Base-by-base conservation (phyloP, 2,113 vertebrate species). In the Chlamydotis undulata region DNA sequence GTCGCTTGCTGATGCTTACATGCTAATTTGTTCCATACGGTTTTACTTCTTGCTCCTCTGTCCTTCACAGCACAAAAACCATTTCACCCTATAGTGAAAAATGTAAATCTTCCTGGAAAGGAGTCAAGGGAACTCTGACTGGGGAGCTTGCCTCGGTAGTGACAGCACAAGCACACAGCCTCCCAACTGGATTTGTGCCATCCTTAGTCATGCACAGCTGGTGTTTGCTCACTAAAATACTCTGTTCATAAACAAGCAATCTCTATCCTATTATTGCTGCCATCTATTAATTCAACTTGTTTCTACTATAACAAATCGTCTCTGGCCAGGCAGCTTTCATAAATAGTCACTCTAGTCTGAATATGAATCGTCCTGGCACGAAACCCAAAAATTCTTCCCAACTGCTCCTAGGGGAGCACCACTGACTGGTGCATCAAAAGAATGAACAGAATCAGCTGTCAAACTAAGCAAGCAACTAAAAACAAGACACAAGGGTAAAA, bases 171-270 rank as follows among this genome's bases (percentile, higher is more conserved):
- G 87, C 70, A 90, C 10, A 57, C 90, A 92, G 81, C 83, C 94
- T 95, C 95, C 91, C 77, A 86, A 89, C 94, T 98, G 97, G 97
- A 97, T 85, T 71, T 80, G 65, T 96, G 98, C 97, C 98, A 98
- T 79, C 93, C 89, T 97, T 93, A 96, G 96, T 96, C 97, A 96
- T 29, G 59, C 96, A 97, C 97, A 98, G 98, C 97, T 98, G 98
- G 96, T 95, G 86, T 96, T 97, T 97, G 95, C 96, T 97, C 97
- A 97, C 96, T 94, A 96, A 97, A 98, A 98, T 94, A 97, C 89
- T 97, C 95, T 93, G 71, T 97, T 97, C 97, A 97, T 94, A 97
- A 98, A 97, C 95, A 98, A 97, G 96, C 76, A 95, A 95, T 94
- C 92, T 96, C 94, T 95, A 96, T 93, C 63, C 94, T 92, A 96